Conservation (phyloP, 2,888 invertebrate species). For the Pyrochroa serraticornis region DNA sequence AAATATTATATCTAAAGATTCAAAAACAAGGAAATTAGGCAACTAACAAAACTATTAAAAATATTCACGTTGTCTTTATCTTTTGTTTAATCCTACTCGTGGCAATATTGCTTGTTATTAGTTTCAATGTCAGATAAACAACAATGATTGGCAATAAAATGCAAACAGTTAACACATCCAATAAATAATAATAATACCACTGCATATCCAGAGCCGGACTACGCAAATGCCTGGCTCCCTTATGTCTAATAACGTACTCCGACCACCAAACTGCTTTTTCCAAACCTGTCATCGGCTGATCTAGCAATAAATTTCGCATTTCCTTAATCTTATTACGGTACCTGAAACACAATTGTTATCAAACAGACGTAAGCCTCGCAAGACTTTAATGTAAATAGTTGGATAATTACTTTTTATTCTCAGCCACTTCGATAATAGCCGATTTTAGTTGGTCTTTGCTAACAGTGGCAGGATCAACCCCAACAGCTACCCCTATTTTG, state of each 20-base stretch:
- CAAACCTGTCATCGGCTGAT: conserved; percentile 54
- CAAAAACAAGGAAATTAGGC: too few relatives aligned
- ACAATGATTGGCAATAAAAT: background rate
- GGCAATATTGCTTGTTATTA: background rate
- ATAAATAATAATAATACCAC: conserved; percentile 14
- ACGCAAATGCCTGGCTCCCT: conserved; percentile 58
- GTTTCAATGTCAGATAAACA: background rate
- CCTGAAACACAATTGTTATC: conserved; percentile 24
- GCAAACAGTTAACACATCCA: conserved; percentile 4
- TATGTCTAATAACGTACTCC: conserved; percentile 61
- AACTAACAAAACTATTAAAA: too few relatives aligned
- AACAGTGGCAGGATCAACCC: background rate
- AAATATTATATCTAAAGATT: too few relatives aligned
- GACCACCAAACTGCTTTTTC: conserved; percentile 63
- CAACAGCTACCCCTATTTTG: conserved; percentile 3
- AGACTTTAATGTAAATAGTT: background rate
- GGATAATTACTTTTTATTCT: background rate
- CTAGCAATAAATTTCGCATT: conserved; percentile 48
- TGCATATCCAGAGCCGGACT: conserved; percentile 43
- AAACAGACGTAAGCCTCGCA: background rate
- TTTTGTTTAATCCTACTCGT: too few relatives aligned
- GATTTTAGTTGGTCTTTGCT: conserved; percentile 11
- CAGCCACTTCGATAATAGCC: conserved; percentile 9
- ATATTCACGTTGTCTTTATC: too few relatives aligned
- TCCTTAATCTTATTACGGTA: conserved; percentile 32